Conservation (phyloP, 2,113 vertebrate species). For the Trogon melanurus region DNA sequence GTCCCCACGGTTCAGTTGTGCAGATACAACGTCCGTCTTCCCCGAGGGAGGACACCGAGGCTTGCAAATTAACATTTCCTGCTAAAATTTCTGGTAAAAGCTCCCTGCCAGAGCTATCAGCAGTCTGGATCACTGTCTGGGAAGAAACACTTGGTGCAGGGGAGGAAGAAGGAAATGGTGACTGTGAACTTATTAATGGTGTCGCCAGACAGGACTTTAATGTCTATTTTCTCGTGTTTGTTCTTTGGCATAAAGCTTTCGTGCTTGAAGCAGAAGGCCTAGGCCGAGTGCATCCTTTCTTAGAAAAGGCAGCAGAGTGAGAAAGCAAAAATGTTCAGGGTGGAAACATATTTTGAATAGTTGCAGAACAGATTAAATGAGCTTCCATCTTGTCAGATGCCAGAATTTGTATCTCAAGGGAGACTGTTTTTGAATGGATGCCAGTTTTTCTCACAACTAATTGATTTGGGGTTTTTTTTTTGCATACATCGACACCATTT, state of each 20-base stretch:
- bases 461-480: neutral
- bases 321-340: neutral
- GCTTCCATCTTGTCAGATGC: neutral
- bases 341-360: neutral
- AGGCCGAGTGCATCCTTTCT: neutral
- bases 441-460: neutral
- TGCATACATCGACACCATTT: neutral
- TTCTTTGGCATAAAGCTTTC: constrained; percentile 19
- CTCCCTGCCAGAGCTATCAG: constrained; percentile 64
- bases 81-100: constrained; percentile 68
- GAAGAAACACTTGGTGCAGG: constrained; percentile 66
- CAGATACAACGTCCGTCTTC: neutral
- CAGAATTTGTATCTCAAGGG: neutral
- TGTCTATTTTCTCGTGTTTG: constrained; percentile 52
- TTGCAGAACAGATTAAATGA: neutral
- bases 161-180: constrained; percentile 70
- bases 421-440: neutral
- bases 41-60: constrained; percentile 36
- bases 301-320: neutral
- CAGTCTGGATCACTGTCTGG: constrained; percentile 66
- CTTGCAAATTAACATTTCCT: constrained; percentile 61
- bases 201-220: constrained; percentile 48
- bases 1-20: neutral
- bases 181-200: constrained; percentile 63
- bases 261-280: neutral